Conservation (phyloP, 2,113 vertebrate genomes). For the Lampris megalopsis region DNA sequence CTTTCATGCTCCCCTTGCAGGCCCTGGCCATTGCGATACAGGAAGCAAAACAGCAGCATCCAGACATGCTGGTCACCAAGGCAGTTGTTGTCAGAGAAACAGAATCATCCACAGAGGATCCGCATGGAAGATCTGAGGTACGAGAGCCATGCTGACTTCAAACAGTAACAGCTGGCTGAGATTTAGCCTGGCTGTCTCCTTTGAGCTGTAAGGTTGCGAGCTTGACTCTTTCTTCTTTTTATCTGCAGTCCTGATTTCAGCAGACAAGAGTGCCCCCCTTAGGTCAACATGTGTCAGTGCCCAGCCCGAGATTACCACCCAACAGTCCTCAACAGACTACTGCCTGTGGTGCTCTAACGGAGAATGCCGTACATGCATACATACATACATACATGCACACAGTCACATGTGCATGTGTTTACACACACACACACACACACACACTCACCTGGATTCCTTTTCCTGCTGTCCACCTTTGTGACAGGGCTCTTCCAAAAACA, state of each 20-base stretch:
- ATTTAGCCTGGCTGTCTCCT: slow-evolving; percentile 20
- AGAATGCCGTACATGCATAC: slow-evolving; percentile 16
- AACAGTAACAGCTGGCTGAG: slow-evolving; percentile 11
- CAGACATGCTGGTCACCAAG: slow-evolving; percentile 99
- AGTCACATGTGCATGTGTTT: neutral
- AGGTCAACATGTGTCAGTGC: slow-evolving; percentile 65
- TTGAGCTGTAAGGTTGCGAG: slow-evolving; percentile 17
- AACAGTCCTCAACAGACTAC: slow-evolving; percentile 44
- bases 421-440: slow-evolving; percentile 3
- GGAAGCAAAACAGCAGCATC: slow-evolving; percentile 97
- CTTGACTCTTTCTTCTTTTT: slow-evolving; percentile 21
- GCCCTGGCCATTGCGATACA: slow-evolving; percentile 98
- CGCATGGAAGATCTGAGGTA: slow-evolving; percentile 90
- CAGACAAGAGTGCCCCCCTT: slow-evolving; percentile 59
- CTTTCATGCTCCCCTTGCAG: slow-evolving; percentile 67
- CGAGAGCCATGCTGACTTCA: slow-evolving; percentile 27
- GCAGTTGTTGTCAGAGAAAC: slow-evolving; percentile 99
- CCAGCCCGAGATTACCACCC: slow-evolving; percentile 43
- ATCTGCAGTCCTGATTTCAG: slow-evolving; percentile 76
- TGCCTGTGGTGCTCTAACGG: slow-evolving; percentile 33
- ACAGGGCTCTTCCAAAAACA: slow-evolving; percentile 34
- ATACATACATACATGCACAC: slow-evolving; percentile 14
- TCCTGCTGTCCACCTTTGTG: slow-evolving; percentile 15
- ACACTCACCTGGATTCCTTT: neutral
- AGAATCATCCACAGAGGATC: slow-evolving; percentile 92